Evolutionary conservation across 2,113 vertebrate species (phyloP).

Genomic region (Recurvirostra avosetta): DNA sequence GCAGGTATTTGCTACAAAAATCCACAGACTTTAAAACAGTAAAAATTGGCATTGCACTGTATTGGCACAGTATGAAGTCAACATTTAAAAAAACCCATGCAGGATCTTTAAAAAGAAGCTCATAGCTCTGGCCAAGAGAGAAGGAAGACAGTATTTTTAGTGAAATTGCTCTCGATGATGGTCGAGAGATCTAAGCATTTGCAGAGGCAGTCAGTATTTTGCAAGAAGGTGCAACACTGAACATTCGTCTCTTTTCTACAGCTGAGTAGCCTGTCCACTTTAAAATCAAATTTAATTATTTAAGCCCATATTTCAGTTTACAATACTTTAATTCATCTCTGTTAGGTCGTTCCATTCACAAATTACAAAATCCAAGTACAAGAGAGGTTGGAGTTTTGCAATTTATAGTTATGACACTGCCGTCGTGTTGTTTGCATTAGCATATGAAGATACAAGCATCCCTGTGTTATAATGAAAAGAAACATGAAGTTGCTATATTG

Average conservation of each 20-base stretch:
- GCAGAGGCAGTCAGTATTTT: background rate
- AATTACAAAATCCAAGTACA: background rate
- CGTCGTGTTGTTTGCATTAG: accelerated
- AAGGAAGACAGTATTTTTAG: background rate
- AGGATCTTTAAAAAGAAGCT: background rate
- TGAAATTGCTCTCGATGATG: background rate
- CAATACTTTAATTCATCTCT: background rate
- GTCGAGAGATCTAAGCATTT: background rate
- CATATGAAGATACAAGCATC: background rate
- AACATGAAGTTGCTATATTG: background rate
- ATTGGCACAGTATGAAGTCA: background rate
- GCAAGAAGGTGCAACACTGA: background rate
- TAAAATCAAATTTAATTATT: background rate
- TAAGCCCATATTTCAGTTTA: background rate
- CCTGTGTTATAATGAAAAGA: background rate
- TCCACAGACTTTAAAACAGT: background rate
- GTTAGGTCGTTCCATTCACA: background rate
- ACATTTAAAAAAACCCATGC: background rate
- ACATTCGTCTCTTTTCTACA: background rate
- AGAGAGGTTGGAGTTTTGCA: background rate
- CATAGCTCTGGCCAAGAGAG: background rate
- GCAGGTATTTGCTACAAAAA: background rate
- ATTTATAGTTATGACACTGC: background rate
- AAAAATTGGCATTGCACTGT: background rate
- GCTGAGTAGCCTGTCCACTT: background rate